Percentiles rank a stretch among this genome's conserved stretches.
phyloP scores from a whole-genome alignment of 2,888 invertebrate species.

The Macaria liturata region DNA sequence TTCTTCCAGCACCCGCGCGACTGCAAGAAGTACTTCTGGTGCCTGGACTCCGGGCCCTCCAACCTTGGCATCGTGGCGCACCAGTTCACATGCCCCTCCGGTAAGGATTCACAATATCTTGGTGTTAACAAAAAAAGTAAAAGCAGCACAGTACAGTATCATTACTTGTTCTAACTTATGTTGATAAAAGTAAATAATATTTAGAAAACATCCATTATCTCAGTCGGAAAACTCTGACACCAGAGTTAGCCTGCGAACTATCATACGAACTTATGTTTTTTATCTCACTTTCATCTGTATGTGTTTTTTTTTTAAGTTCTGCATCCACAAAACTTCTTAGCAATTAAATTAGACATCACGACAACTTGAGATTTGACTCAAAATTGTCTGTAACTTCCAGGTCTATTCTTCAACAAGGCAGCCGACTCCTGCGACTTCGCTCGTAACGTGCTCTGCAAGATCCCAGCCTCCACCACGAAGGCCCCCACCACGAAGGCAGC shows the following conservation, averaged over 20 bases:
- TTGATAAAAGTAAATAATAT: too few species aligned
- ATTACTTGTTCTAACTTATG: too few species aligned
- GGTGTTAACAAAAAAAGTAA: too few species aligned
- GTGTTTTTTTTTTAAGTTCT: too few species aligned
- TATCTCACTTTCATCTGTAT: too few species aligned
- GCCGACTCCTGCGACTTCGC: constrained; percentile 97
- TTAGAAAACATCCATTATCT: too few species aligned
- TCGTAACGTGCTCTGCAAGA: constrained; percentile 92
- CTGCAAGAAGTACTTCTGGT: constrained; percentile 98
- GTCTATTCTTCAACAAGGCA: constrained; percentile 94
- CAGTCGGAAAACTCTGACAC: too few species aligned
- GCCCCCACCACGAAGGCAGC: constrained; percentile 63
- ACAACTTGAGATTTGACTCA: neutral
- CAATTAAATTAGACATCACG: too few species aligned
- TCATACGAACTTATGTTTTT: too few species aligned
- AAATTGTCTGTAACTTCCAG: constrained; percentile 63
- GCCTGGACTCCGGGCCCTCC: constrained; percentile 93
- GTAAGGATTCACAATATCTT: constrained; percentile 58
- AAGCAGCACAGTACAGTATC: too few species aligned
- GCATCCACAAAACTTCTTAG: too few species aligned
- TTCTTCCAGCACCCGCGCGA: constrained; percentile 96
- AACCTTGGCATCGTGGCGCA: constrained; percentile 95
- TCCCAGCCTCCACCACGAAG: constrained; percentile 80
- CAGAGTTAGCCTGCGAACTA: too few species aligned
- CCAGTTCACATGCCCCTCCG: constrained; percentile 96